Percentiles rank a stretch among this genome's conserved stretches.
Conservation (phyloP, 2,797 vertebrate genomes). For the Diplodus puntazzo region DNA sequence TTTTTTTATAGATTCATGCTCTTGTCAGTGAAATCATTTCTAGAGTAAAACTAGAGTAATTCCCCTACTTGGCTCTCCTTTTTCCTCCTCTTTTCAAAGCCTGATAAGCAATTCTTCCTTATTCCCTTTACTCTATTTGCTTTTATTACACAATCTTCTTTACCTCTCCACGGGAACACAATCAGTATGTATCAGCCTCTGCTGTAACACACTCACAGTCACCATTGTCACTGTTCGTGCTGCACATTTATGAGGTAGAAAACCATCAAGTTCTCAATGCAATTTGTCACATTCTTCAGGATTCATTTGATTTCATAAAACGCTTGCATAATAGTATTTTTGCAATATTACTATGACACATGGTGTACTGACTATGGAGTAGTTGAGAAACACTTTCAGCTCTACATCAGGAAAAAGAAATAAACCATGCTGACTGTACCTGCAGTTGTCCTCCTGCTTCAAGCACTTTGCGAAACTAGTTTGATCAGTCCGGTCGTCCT, state of each 20-base stretch:
- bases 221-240: neutral
- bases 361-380: neutral
- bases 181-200: neutral
- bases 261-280: neutral
- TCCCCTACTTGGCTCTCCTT: neutral
- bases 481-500: conserved; percentile 12
- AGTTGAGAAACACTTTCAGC: conserved; percentile 6
- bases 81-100: conserved; percentile 11
- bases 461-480: neutral
- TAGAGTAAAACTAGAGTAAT: neutral
- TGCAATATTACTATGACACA: neutral
- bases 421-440: conserved; percentile 58
- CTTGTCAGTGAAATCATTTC: neutral
- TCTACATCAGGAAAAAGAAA: conserved; percentile 28
- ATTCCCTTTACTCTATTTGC: neutral
- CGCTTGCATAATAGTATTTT: conserved; percentile 32
- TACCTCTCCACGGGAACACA: neutral
- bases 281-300: neutral
- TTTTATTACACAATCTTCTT: conserved; percentile 2
- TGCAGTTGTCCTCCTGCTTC: conserved; percentile 41
- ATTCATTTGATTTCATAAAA: neutral
- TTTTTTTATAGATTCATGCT: neutral
- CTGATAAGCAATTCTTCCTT: conserved; percentile 9
- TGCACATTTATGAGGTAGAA: neutral
- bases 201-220: neutral